Conservation (phyloP, 2,888 invertebrate species). For the Syrista parreyssii region DNA sequence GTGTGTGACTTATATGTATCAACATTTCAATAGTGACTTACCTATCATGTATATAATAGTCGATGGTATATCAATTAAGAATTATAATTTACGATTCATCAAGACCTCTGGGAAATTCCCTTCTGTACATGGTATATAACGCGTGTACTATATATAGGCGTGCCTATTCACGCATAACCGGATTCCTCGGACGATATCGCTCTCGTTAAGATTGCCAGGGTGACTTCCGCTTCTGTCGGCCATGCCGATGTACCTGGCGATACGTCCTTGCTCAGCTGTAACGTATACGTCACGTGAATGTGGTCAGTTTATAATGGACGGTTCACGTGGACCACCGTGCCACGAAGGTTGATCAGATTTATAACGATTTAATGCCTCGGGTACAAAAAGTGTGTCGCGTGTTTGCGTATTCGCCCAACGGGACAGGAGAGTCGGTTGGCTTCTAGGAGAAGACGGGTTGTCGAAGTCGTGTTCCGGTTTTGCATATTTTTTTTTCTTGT, state of each 20-base stretch:
- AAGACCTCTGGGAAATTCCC: not conserved
- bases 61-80: not conserved
- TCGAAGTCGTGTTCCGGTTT: too few relatives aligned
- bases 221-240: not conserved
- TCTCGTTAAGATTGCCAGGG: not conserved
- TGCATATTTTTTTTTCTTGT: too few relatives aligned
- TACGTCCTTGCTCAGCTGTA: not conserved
- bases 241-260: not conserved
- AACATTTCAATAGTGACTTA: not conserved
- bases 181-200: not conserved
- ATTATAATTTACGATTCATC: not conserved
- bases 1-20: not conserved
- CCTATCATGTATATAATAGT: not conserved
- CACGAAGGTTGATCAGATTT: not conserved
- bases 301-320: not conserved
- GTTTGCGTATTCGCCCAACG: too few relatives aligned
- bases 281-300: not conserved
- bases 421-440: too few relatives aligned
- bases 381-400: not conserved
- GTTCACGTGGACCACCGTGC: not conserved
- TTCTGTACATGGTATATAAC: not conserved
- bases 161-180: not conserved
- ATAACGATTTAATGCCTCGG: not conserved
- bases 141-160: not conserved
- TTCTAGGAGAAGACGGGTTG: too few relatives aligned